A percentile compares a stretch with the other conserved stretches of the same genome.
Evolutionary conservation across 1,140 invertebrate species (phyloP).

Genomic region (Zaprionus inermis): DNA sequence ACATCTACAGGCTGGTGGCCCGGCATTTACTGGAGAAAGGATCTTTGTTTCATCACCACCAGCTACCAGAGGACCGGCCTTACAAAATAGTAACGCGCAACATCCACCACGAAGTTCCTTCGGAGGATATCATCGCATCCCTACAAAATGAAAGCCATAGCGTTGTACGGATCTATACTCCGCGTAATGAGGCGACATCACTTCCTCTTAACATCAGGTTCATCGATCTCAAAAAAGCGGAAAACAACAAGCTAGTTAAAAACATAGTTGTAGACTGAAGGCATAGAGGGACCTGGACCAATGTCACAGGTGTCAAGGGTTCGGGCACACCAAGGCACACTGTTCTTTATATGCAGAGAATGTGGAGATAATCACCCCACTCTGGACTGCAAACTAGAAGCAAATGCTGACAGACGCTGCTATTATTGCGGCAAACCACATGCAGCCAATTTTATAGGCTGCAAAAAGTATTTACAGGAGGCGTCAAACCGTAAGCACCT

Average conservation of each 20-base stretch:
- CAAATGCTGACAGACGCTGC: background rate
- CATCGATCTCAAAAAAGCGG: background rate
- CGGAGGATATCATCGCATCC: too few species aligned
- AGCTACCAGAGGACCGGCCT: too few species aligned
- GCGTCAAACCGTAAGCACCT: background rate
- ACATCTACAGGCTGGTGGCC: too few species aligned
- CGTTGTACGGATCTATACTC: too few species aligned
- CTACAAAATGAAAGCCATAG: too few species aligned
- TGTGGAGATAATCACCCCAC: too few species aligned
- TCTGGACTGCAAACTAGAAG: too few species aligned
- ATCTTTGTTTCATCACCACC: background rate
- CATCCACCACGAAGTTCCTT: background rate
- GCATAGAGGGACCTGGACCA: background rate
- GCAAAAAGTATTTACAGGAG: background rate
- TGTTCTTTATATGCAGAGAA: background rate
- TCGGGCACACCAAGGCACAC: background rate
- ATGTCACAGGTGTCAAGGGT: background rate
- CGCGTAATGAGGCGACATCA: too few species aligned
- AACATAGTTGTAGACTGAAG: background rate
- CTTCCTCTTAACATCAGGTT: slow-evolving; percentile 11
- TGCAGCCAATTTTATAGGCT: slow-evolving; percentile 6
- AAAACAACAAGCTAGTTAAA: background rate
- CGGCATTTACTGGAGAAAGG: background rate
- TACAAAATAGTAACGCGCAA: background rate
- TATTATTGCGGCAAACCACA: background rate